Evolutionary conservation across 2,888 invertebrate species (phyloP).

Genomic region (Abrostola tripartita): DNA sequence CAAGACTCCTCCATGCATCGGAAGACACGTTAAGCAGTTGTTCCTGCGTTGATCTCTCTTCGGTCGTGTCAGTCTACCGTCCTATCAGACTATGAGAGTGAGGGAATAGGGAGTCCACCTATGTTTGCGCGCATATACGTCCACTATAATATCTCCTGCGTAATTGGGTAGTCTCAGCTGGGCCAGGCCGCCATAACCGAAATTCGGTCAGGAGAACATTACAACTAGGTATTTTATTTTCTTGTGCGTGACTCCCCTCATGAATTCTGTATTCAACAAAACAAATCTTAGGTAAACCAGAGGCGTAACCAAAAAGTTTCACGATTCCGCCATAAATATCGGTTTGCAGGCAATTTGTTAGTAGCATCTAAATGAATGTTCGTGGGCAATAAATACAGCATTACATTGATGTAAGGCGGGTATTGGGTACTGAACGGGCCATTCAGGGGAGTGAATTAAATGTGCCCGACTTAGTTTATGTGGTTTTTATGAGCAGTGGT

Average conservation of each 20-base stretch:
- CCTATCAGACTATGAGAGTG: too few species aligned
- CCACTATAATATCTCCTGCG: too few species aligned
- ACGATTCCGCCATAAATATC: constrained; percentile 56
- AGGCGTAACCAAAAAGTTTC: constrained; percentile 16
- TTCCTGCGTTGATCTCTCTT: too few species aligned
- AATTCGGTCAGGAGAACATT: too few species aligned
- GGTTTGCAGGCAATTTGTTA: constrained; percentile 57
- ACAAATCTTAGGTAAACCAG: constrained; percentile 10
- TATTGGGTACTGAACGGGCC: constrained; percentile 16
- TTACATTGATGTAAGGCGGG: constrained; percentile 44
- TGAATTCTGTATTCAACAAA: constrained; percentile 7
- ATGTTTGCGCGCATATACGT: too few species aligned
- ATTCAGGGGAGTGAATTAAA: constrained; percentile 40
- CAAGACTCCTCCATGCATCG: too few species aligned
- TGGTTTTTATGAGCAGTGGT: background rate
- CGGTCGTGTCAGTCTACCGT: too few species aligned
- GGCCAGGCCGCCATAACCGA: too few species aligned
- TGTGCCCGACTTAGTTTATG: constrained; percentile 6
- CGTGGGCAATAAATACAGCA: constrained; percentile 56
- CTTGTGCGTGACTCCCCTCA: background rate
- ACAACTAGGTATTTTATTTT: too few species aligned
- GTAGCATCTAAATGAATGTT: constrained; percentile 52
- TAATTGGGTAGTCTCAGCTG: too few species aligned
- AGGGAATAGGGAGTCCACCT: too few species aligned
- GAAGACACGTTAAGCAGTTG: too few species aligned